Evolutionary conservation across 2,113 vertebrate species (phyloP).

Genomic region (Tachysurus fulvidraco): DNA sequence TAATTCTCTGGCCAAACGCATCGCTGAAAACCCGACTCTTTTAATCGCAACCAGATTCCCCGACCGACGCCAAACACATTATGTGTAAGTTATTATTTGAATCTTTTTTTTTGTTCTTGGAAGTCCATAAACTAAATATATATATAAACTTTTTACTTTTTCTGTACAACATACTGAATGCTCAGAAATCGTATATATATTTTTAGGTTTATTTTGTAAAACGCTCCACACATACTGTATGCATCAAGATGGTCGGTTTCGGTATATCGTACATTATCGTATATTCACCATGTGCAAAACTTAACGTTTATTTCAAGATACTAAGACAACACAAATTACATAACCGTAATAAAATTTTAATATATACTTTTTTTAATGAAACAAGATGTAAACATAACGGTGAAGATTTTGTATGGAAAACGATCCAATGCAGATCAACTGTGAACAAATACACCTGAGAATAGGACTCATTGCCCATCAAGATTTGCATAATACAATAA

Average conservation of each 20-base stretch:
- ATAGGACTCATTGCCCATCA: slow-evolving; percentile 49
- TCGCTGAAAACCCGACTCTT: slow-evolving; percentile 59
- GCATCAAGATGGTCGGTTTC: neutral
- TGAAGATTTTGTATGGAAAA: slow-evolving; percentile 63
- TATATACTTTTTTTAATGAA: slow-evolving; percentile 56
- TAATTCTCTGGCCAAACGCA: slow-evolving; percentile 60
- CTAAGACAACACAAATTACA: slow-evolving; percentile 71
- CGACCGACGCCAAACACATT: slow-evolving; percentile 54
- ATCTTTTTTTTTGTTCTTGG: slow-evolving; percentile 55
- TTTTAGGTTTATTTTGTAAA: neutral
- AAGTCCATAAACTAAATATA: slow-evolving; percentile 55
- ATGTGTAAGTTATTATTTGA: slow-evolving; percentile 46
- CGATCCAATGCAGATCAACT: slow-evolving; percentile 64
- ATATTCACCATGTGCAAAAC: neutral
- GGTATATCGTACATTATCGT: neutral
- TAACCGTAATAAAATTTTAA: slow-evolving; percentile 73
- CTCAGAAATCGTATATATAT: neutral
- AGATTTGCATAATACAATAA: neutral
- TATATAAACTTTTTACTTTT: neutral
- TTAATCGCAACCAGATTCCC: slow-evolving; percentile 70
- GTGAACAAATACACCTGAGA: slow-evolving; percentile 57
- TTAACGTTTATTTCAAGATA: slow-evolving; percentile 42
- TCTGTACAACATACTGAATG: neutral
- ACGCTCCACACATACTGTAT: neutral
- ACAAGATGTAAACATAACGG: slow-evolving; percentile 65